Evolutionary conservation across 2,888 invertebrate genomes (phyloP), one percentile per base, ranked within the genome.

Genomic region (Iphiclides podalirius): DNA sequence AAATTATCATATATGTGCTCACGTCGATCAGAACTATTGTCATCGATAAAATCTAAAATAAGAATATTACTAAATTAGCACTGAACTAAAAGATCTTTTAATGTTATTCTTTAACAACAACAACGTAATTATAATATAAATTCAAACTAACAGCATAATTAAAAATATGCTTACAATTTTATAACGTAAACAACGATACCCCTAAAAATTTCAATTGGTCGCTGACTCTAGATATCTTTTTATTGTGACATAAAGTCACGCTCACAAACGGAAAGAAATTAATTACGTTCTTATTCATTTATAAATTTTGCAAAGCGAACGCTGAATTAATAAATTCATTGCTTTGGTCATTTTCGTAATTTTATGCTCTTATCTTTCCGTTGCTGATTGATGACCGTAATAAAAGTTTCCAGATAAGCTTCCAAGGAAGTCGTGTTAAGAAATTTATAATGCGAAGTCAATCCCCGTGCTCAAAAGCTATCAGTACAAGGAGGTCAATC

Each of bases 321-420:
- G 23, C 37, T 34, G 34, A 44, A 34, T 34, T 33, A 39, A 47
- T 47, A 33, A 39, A 39, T 48, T 36, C 20, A 47, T 42, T 12
- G 37, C 31, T 31, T 42, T 16, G 37, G 9, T 23, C 13, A 20
- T 35, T 47, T 47, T 39, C 13, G 35, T 47, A 36, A 40, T 36
- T 37, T 31, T 14, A n/a, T 42, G 17, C 14, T 28, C 23, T 48
- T 48, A 43, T 48, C 48, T 38, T 37, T 14, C 7, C 1, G n/a
- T 15, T 17, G 14, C 42, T 12, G 42, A 48, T 42, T 48, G 33
- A 48, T 48, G 37, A 8, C 31, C 7, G 42, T 23, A 43, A 42
- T 48, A 48, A 48, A 48, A 38, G 23, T 37, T 38, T 38, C 20
- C 28, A 14, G 48, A 48, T 48, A 48, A 48, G 48, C 42, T 33